Percentiles rank a stretch among this genome's conserved stretches.
Evolutionary conservation across 2,888 invertebrate species (phyloP).

Genomic region (Galeruca laticollis): DNA sequence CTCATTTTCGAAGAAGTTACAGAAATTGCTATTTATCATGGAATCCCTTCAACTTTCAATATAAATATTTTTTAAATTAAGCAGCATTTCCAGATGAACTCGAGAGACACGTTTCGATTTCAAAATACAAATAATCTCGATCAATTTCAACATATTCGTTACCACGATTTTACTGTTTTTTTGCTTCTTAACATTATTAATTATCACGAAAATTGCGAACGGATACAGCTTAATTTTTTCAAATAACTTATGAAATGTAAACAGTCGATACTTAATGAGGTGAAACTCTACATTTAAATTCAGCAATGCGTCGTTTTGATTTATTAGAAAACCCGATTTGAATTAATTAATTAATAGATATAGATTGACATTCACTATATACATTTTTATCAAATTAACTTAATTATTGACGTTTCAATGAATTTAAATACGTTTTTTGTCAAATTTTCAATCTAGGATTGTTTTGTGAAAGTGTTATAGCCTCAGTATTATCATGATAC

Average conservation of each 20-base stretch:
- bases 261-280: background rate
- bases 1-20: too few relatives aligned
- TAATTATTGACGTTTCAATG: background rate
- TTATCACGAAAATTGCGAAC: background rate
- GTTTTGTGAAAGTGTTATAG: too few relatives aligned
- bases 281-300: constrained; percentile 3
- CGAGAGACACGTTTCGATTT: background rate
- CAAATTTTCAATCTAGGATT: too few relatives aligned
- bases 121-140: background rate
- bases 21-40: too few relatives aligned
- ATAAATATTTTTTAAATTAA: too few relatives aligned
- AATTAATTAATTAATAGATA: background rate
- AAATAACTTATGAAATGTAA: constrained; percentile 1
- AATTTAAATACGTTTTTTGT: background rate
- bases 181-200: constrained; percentile 1
- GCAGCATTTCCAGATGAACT: background rate
- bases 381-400: background rate
- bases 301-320: background rate
- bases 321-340: background rate
- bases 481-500: too few relatives aligned
- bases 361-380: background rate
- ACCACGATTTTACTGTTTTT: background rate
- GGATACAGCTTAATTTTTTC: background rate
- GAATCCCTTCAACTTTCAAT: too few relatives aligned
- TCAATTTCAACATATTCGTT: background rate